A percentile compares a stretch with the other conserved stretches of the same genome.
These are phyloP conservation scores for Crocodylus rhombifer DNA, from an alignment of 2,797 vertebrate species.

Conservation along the genomic window DNA sequence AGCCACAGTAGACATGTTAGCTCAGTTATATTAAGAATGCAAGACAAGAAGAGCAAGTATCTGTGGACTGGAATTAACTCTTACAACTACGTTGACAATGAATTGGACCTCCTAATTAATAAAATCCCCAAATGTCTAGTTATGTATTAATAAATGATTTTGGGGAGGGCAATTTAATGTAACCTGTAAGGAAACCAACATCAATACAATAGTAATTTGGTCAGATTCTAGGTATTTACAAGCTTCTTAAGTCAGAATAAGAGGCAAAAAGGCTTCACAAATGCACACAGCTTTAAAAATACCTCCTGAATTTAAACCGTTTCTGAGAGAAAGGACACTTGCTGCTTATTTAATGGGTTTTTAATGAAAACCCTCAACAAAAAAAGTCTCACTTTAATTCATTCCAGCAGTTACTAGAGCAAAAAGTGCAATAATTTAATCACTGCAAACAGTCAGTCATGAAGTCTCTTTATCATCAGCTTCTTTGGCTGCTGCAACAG, in stretches of 20 bases:
- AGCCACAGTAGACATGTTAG: rapidly evolving
- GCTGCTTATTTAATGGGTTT: not conserved
- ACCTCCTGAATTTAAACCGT: not conserved
- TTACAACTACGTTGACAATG: not conserved
- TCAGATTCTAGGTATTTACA: not conserved
- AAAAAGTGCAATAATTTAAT: not conserved
- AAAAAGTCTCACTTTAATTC: not conserved
- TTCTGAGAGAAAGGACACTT: rapidly evolving
- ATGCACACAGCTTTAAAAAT: not conserved
- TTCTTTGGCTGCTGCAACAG: not conserved
- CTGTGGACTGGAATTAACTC: too few relatives aligned
- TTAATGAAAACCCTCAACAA: not conserved
- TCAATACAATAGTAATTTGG: not conserved
- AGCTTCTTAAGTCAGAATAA: not conserved
- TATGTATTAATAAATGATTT: not conserved
- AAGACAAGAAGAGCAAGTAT: rapidly evolving
- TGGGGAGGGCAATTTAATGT: not conserved
- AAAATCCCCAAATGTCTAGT: not conserved
- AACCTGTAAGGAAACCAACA: not conserved
- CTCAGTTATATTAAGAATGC: not conserved
- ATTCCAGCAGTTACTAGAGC: rapidly evolving
- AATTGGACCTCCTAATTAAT: not conserved
- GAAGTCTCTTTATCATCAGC: not conserved
- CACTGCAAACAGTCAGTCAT: not conserved
- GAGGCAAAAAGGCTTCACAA: not conserved